Percentiles rank a stretch among this genome's conserved stretches.
These are phyloP conservation scores for Allobates femoralis DNA, from an alignment of 2,797 vertebrate genomes.

Conservation along the genomic window DNA sequence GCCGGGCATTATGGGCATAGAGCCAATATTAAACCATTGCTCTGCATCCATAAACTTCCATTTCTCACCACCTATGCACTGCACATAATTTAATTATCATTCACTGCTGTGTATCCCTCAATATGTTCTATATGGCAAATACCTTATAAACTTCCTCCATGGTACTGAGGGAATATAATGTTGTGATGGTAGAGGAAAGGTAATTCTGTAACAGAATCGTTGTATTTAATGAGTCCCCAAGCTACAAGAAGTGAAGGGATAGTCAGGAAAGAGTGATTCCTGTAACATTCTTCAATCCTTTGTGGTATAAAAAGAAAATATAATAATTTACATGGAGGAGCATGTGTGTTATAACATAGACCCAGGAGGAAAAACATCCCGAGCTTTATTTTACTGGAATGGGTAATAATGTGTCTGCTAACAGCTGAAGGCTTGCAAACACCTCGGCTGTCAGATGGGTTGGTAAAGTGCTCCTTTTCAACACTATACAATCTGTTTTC, in stretches of 20 bases:
- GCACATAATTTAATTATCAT: not conserved
- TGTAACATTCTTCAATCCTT: conserved; percentile 70
- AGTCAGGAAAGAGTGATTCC: conserved; percentile 64
- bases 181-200: conserved; percentile 69
- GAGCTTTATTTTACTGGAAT: conserved; percentile 45
- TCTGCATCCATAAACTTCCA: not conserved
- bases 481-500: not conserved
- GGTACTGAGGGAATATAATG: conserved; percentile 69
- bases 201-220: conserved; percentile 69
- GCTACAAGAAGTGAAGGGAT: conserved; percentile 59
- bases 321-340: conserved; percentile 68
- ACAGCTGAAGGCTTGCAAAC: conserved; percentile 26
- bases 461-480: conserved; percentile 10
- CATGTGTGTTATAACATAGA: conserved; percentile 64
- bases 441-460: conserved; percentile 44
- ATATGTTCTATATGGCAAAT: conserved; percentile 68
- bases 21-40: not conserved
- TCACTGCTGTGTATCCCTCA: conserved; percentile 29
- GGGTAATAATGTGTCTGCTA: conserved; percentile 32
- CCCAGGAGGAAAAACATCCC: conserved; percentile 41
- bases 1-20: too few species aligned
- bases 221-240: conserved; percentile 66
- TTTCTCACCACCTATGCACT: not conserved
- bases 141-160: conserved; percentile 71
- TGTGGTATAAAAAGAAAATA: conserved; percentile 65